phyloP scores from a whole-genome alignment of 2,888 invertebrate genomes.

The Leptinotarsa peninsularis region DNA sequence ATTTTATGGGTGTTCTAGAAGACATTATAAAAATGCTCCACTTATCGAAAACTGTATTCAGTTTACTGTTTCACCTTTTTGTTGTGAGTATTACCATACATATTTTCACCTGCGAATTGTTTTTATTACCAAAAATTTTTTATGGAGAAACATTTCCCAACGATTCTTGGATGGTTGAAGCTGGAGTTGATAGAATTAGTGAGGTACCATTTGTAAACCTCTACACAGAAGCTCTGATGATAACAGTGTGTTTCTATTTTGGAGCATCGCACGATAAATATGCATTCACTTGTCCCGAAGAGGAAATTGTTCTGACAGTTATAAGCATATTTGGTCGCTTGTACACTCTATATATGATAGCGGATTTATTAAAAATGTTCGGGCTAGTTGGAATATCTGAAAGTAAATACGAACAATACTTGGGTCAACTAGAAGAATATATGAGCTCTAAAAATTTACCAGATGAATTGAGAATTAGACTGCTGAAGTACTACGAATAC shows the following conservation, averaged over 20 bases:
- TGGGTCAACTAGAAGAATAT: slow-evolving; percentile 68
- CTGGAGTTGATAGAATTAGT: not conserved
- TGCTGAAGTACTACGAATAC: slow-evolving; percentile 69
- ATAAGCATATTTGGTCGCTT: slow-evolving; percentile 52
- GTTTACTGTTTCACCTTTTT: slow-evolving; percentile 11
- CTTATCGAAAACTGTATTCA: slow-evolving; percentile 5
- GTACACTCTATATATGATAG: slow-evolving; percentile 52
- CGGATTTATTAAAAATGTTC: slow-evolving; percentile 53
- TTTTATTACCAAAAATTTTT: slow-evolving; percentile 7
- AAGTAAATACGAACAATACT: slow-evolving; percentile 66
- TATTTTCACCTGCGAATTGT: slow-evolving; percentile 12
- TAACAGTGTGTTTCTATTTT: slow-evolving; percentile 54
- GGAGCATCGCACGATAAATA: slow-evolving; percentile 50
- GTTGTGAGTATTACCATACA: slow-evolving; percentile 17
- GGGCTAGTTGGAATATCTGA: slow-evolving; percentile 59
- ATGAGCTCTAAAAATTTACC: slow-evolving; percentile 69
- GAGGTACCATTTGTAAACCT: slow-evolving; percentile 25
- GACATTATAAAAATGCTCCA: slow-evolving; percentile 18
- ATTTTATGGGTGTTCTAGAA: slow-evolving; percentile 19
- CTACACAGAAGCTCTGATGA: slow-evolving; percentile 46
- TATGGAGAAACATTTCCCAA: slow-evolving; percentile 20
- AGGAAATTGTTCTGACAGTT: slow-evolving; percentile 48
- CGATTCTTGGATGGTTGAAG: slow-evolving; percentile 41
- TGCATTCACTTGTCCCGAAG: slow-evolving; percentile 37
- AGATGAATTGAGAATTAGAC: slow-evolving; percentile 63